Evolutionary conservation across 2,888 invertebrate species (phyloP).

Genomic region (Trissolcus brochymenae): DNA sequence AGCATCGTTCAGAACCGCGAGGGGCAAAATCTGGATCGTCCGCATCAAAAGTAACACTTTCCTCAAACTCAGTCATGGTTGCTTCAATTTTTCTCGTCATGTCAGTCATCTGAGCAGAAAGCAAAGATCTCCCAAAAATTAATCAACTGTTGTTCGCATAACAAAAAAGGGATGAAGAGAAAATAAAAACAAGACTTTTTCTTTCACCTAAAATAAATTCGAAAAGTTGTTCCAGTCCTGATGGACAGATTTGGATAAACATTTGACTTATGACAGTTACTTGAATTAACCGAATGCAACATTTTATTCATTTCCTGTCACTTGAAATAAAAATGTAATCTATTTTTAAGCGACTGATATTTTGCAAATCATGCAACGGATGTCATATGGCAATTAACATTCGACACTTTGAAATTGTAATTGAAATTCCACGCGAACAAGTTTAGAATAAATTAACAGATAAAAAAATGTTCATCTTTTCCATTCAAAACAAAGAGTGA

Average conservation of each 20-base stretch:
- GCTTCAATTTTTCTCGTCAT: constrained; percentile 60
- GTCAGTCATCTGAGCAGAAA: constrained; percentile 56
- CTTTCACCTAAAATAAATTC: too few relatives aligned
- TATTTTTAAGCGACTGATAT: constrained; percentile 17
- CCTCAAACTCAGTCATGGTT: constrained; percentile 72
- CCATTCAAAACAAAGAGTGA: background rate
- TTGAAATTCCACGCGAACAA: constrained; percentile 19
- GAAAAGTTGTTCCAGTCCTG: too few relatives aligned
- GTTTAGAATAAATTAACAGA: background rate
- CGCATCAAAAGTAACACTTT: constrained; percentile 72
- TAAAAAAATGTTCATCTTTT: background rate
- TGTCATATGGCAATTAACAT: constrained; percentile 24
- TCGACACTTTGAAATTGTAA: constrained; percentile 33
- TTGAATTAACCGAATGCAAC: background rate
- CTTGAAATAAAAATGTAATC: constrained; percentile 1
- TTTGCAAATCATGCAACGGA: constrained; percentile 38
- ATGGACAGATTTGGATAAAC: too few relatives aligned
- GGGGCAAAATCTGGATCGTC: constrained; percentile 74
- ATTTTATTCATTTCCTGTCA: constrained; percentile 1
- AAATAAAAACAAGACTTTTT: too few relatives aligned
- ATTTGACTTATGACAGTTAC: too few relatives aligned
- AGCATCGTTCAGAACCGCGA: constrained; percentile 54
- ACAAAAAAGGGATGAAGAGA: background rate
- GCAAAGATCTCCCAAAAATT: constrained; percentile 35
- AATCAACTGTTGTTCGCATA: constrained; percentile 3